Evolutionary conservation across 1,140 invertebrate species (phyloP).

Genomic region (Diprion similis): DNA sequence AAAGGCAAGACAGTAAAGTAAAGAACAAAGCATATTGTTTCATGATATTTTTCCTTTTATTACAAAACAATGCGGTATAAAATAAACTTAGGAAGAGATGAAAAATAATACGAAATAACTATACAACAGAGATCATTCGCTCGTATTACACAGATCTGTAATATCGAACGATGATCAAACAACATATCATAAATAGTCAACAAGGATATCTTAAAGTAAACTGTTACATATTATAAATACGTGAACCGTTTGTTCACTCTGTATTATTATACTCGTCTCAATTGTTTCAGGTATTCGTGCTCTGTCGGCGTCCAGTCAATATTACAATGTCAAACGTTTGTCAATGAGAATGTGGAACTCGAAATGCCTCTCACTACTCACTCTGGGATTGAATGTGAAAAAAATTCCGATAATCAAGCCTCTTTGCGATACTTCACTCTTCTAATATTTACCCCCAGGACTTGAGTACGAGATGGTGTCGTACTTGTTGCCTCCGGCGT

Average conservation of each 20-base stretch:
- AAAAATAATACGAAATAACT: constrained; percentile 33
- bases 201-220: not conserved
- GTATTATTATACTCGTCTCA: not conserved
- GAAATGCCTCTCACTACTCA: too few relatives aligned
- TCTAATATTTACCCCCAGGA: constrained; percentile 40
- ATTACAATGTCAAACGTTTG: not conserved
- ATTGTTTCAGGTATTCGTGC: not conserved
- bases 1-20: not conserved
- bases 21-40: not conserved
- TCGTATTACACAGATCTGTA: constrained; percentile 22
- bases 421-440: not conserved
- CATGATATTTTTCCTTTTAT: constrained; percentile 40
- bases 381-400: too few relatives aligned
- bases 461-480: constrained; percentile 59
- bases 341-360: too few relatives aligned
- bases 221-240: not conserved
- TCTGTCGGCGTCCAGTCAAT: not conserved
- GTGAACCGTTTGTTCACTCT: not conserved
- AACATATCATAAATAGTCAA: constrained; percentile 37
- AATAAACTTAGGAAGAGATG: constrained; percentile 24
- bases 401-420: too few relatives aligned
- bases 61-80: constrained; percentile 26
- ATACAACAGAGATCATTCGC: constrained; percentile 41
- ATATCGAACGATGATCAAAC: constrained; percentile 16
- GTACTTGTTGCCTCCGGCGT: constrained; percentile 40